Percentiles rank a stretch among this genome's conserved stretches.
Evolutionary conservation across 2,888 invertebrate genomes (phyloP).

Genomic region (Octonoba sinensis): DNA sequence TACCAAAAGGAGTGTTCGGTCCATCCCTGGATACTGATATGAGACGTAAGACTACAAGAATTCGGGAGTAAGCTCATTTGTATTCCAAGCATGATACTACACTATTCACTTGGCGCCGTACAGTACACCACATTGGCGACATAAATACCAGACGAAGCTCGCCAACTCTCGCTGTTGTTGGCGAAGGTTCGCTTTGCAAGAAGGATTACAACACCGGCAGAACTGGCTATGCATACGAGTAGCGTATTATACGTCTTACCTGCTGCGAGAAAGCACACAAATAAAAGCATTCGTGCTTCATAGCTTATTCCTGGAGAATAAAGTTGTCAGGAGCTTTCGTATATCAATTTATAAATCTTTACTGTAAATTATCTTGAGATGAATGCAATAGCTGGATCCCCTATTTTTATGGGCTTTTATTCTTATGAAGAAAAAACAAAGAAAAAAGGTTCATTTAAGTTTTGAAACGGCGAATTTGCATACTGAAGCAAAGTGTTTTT

Average conservation of each 20-base stretch:
- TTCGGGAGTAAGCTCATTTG: slow-evolving; percentile 19
- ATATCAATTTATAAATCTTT: slow-evolving; percentile 50
- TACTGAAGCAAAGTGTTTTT: neutral
- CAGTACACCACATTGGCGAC: slow-evolving; percentile 46
- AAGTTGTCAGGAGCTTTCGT: slow-evolving; percentile 46
- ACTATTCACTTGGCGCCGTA: slow-evolving; percentile 38
- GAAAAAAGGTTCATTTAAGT: neutral
- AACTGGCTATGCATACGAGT: slow-evolving; percentile 31
- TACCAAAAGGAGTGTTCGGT: slow-evolving; percentile 30
- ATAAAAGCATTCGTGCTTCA: slow-evolving; percentile 33
- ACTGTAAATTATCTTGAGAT: slow-evolving; percentile 30
- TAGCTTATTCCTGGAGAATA: slow-evolving; percentile 24
- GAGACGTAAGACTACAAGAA: slow-evolving; percentile 32
- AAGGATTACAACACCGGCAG: slow-evolving; percentile 28
- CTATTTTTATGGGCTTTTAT: slow-evolving; percentile 34
- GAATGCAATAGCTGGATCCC: slow-evolving; percentile 11
- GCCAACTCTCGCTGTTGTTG: slow-evolving; percentile 11
- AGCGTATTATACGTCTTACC: slow-evolving; percentile 24
- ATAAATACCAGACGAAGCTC: slow-evolving; percentile 27
- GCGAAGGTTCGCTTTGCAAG: neutral
- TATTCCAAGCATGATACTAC: slow-evolving; percentile 23
- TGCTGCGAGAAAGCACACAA: slow-evolving; percentile 35
- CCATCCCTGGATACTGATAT: neutral
- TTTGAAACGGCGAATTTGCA: neutral
- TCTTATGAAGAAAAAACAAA: neutral